These are phyloP conservation scores for cattle (Bos taurus) DNA, from an alignment of 2,113 vertebrate genomes.

Conservation along the genomic window ARS-UCD2.0 NC_037349.1:1695501-1696000, in stretches of 20 bases:
- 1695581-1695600: not conserved
- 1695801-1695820: constrained; percentile 6
- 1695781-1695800: constrained; percentile 58
- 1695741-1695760: not conserved
- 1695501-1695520: not conserved
- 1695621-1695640: not conserved
- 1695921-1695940: constrained; percentile 45
- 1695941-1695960: constrained; percentile 8
- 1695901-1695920: not conserved
- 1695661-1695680: not conserved
- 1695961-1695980: not conserved
- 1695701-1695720: not conserved
- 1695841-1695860: constrained; percentile 14
- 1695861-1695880: constrained; percentile 30
- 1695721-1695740: not conserved
- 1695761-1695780: not conserved
- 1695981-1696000: constrained; percentile 14
- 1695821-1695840: constrained; percentile 12
- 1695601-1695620: not conserved
- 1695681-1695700: not conserved
- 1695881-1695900: not conserved
- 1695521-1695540: not conserved
- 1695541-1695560: not conserved
- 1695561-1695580: not conserved
- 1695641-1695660: not conserved